Base-by-base conservation (phyloP, 1,140 invertebrate species). In the Eumeta japonica region DNA sequence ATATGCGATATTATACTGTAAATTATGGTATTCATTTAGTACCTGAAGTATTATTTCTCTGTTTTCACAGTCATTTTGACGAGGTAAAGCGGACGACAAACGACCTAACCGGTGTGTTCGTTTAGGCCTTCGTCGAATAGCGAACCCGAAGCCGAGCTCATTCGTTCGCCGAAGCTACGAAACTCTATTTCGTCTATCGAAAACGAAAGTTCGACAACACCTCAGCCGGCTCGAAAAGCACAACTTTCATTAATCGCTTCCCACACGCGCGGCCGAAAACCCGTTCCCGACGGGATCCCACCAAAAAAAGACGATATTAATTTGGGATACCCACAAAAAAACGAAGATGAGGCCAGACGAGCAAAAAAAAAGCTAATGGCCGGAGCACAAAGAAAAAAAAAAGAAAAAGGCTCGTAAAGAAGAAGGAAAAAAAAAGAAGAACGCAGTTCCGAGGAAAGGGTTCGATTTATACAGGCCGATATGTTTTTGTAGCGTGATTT, bases 271-370 rank as follows among this genome's bases (percentile, higher is more conserved):
- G 34, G 45, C 37, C 38, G 37, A 16, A 48, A 73, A 73, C 68
- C 62, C 46, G 68, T 68, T 63, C n/a, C 34, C 37, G 51, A 62
- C 63, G 56, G 40, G 42, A 54, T 58, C 52, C 46, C 47, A 52
- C 55, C 53, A 61, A 64, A 55, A 57, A 70, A 59, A 62, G 57
- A 62, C 60, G 55, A 65, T 70, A 73, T 73, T 73, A 73, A 73
- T 73, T 73, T 70, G 68, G 65, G 65, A 66, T 67, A 50, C 47
- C 58, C 62, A 68, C 61, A 73, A 73, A 72, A n/a, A 73, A 73
- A 73, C 55, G 55, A 64, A 52, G 62, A 70, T 70, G 55, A n/a
- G n/a, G 62, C 58, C 52, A 37, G 45, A 57, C 54, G 53, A 56
- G 47, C 50, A 61, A n/a, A n/a, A 73, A 73, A 56, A 73, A 70